Evolutionary conservation across 2,797 vertebrate genomes (phyloP).

Genomic region (Falco naumanni): DNA sequence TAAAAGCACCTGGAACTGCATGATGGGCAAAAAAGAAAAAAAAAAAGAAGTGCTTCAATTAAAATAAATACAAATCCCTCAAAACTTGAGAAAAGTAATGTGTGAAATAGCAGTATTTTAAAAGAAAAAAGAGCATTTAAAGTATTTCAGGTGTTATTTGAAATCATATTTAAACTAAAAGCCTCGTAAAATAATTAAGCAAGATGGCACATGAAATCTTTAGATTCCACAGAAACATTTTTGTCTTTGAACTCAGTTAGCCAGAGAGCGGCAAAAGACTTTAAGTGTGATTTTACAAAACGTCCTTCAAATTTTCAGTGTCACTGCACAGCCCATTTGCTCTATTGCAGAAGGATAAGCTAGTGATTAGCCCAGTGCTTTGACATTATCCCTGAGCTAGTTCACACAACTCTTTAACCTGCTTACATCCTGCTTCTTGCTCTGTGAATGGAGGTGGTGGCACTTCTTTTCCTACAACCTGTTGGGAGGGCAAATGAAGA

Average conservation of each 20-base stretch:
- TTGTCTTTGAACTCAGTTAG: not conserved
- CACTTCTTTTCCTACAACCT: not conserved
- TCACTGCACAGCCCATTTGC: rapidly evolving
- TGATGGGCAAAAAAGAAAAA: not conserved
- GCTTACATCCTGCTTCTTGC: not conserved
- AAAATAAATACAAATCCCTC: not conserved
- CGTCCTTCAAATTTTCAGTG: not conserved
- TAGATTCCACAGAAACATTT: not conserved
- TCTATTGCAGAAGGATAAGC: not conserved
- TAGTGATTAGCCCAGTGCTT: not conserved
- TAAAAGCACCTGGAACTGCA: not conserved
- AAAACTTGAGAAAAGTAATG: not conserved
- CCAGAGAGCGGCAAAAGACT: not conserved
- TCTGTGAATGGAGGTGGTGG: not conserved
- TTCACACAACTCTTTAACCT: not conserved
- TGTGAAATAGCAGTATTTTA: not conserved
- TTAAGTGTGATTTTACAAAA: not conserved
- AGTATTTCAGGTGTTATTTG: not conserved
- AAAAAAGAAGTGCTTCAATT: not conserved
- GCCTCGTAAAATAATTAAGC: not conserved
- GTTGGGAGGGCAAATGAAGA: not conserved
- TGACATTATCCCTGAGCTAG: not conserved
- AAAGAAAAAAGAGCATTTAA: not conserved
- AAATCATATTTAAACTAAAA: not conserved
- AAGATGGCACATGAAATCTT: not conserved